Base-by-base conservation (phyloP, 2,113 vertebrate genomes). In the Cynocephalus volans region DNA sequence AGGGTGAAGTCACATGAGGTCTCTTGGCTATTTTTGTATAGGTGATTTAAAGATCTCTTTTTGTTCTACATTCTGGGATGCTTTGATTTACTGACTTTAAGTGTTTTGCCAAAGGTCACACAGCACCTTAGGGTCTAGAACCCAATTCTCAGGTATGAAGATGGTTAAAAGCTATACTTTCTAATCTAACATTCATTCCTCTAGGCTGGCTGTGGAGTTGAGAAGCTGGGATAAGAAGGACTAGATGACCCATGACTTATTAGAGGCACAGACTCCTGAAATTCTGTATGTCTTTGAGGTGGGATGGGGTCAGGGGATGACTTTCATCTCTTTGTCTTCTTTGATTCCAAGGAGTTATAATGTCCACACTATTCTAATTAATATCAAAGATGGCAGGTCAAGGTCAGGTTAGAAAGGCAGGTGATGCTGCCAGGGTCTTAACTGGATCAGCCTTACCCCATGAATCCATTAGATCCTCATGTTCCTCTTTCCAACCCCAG, bases 21-120 rank as follows among this genome's bases (percentile, higher is more conserved):
- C 31, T 73, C n/a, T 62, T 48, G 73, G n/a, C 36, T 70, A 10
- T 69, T 95, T 72, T 95, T 79, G 41, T 41, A 41, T 60, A 52
- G 28, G 23, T 23, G 8, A 18, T 79, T 82, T 91, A 64, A 91
- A 80, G 48, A 18, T 64, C 48, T 89, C 11, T 62, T 75, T 86
- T 90, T 82, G 23, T 86, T 85, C 45, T 93, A 54, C 24, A 52
- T 91, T 80, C 31, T 88, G n/a, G 14, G 56, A 75, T 86, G 56
- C 52, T 95, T 79, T 96, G 36, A 56, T 87, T 95, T 94, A 48
- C 28, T 82, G 62, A 79, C 60, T 79, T 58, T 31, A 84, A 31
- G 21, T 81, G 33, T 88, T 69, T 92, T 73, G 21, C 24, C 19
- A n/a, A 95, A 86, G 77, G 62, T 50, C 41, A 88, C 28, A 50